Evolutionary conservation across 2,888 invertebrate species (phyloP), one percentile per base, ranked within the genome.

Genomic region (Ormyrus thymus): DNA sequence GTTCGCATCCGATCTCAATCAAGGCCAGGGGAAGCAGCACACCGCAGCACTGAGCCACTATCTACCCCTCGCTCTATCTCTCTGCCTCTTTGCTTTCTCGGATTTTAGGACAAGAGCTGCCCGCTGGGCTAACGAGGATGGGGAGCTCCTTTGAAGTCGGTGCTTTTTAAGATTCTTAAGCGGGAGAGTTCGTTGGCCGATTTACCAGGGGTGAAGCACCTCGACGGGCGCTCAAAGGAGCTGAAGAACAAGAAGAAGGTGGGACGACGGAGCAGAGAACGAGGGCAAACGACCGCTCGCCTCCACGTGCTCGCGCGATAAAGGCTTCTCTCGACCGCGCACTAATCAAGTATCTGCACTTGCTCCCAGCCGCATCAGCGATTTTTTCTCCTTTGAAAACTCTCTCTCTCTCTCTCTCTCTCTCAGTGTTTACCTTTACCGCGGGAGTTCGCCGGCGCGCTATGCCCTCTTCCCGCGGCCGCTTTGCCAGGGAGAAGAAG

Each of bases 1-100:
- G 43, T 73, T 61, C 8, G 55, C 72, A 78, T 72, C 62, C 72
- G 72, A 78, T 73, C 55, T 48, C 61, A 45, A 68, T 72, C 56
- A 10, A 46, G 58, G 43, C 29, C 46, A 50, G 56, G 51, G n/a
- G 7, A 7, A 13, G 13, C 56, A 15, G 53, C 46, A 11, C 8
- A 13, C 7, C 9, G 9, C 53, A 29, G 13, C 74, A 50, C 61
- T 6, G 8, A 9, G 7, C 7, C 11, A 6, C 53, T n/a, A 6
- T 68, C 10, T 66, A 46, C 46, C 15, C 2, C n/a, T 11, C 6
- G 5, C n/a, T n/a, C 9, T 48, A 15, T 1, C 13, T 53, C 53
- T 51, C 10, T 13, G 7, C n/a, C 13, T 43, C 13, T 51, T 13
- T 61, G n/a, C 11, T 6, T 29, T 15, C 13, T 1, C 13, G 6